Evolutionary conservation across 2,888 invertebrate species (phyloP), one percentile per base, ranked within the genome.

Genomic region (Cantharis lateralis): DNA sequence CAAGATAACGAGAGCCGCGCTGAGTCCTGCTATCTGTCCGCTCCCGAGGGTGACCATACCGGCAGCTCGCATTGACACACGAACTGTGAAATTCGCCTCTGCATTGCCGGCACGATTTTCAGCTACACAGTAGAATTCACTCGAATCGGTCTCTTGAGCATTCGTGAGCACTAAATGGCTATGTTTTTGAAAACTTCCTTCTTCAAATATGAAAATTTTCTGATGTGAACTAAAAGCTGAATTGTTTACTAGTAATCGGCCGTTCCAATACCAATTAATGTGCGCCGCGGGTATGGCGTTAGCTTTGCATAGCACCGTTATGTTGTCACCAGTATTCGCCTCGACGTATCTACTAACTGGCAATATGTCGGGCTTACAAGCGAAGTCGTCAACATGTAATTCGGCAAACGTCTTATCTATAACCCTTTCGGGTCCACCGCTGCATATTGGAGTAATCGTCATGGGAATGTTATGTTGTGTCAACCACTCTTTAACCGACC

Each of bases 221-320:
- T 96, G 95, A 84, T 94, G 93, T 28, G 93, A 92, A 84, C 94
- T 94, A 83, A 95, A 95, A 70, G 92, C 92, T 70, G 94, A 94
- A 84, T 94, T 94, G 87, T 96, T 96, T 72, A 92, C 89, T 79
- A 96, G 90, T 76, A 93, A 89, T 69, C 94, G 91, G 0, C 96
- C 95, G 84, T 95, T 95, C 94, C 95, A 95, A 86, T 94, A 95
- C 97, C 97, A 97, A 84, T 93, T 94, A 78, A 97, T 92, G 80
- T 90, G 91, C 0, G 97, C 94, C 68, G 94, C 91, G 0, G 97
- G 97, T 72, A 95, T 91, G 0, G 95, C 95, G 82, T 95, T 94
- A 2, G 95, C 94, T 70, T 93, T 90, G 85, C 97, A 97, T 3
- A 92, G 91, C 71, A 97, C 92, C 10, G 96, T 96, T 10, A 95